These are phyloP conservation scores for Cossypha dichroa DNA, from an alignment of 2,797 vertebrate genomes.

Conservation along the genomic window DNA sequence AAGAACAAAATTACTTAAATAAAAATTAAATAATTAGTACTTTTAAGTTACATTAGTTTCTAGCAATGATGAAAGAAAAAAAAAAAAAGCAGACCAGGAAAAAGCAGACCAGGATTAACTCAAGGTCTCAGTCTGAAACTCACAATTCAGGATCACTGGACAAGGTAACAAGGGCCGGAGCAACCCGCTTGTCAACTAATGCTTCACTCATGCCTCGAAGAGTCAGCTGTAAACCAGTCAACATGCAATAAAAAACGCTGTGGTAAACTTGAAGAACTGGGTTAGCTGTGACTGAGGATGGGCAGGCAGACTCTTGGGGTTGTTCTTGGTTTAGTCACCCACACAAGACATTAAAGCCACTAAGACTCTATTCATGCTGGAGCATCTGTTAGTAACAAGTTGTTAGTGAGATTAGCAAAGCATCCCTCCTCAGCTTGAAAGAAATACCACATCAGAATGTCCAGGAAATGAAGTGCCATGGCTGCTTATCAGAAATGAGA, in stretches of 20 bases:
- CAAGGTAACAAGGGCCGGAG: slow-evolving; percentile 99
- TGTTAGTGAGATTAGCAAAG: slow-evolving; percentile 77
- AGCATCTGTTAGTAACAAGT: slow-evolving; percentile 64
- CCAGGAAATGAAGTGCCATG: fast-evolving
- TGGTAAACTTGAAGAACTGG: slow-evolving; percentile 79
- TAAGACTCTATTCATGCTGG: slow-evolving; percentile 69
- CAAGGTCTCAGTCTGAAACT: slow-evolving; percentile 87
- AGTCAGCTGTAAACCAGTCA: slow-evolving; percentile 97
- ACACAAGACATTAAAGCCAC: slow-evolving; percentile 64
- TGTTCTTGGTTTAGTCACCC: slow-evolving; percentile 73
- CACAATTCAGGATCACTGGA: slow-evolving; percentile 99
- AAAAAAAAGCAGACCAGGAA: slow-evolving; percentile 72
- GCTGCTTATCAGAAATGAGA: background rate
- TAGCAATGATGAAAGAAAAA: slow-evolving; percentile 65
- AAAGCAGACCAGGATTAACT: slow-evolving; percentile 76
- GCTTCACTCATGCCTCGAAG: slow-evolving; percentile 99
- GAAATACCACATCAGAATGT: slow-evolving; percentile 77
- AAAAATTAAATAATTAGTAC: slow-evolving; percentile 71
- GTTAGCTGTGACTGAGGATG: slow-evolving; percentile 83
- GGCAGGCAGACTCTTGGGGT: slow-evolving; percentile 76
- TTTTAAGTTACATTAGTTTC: slow-evolving; percentile 77
- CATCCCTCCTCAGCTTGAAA: slow-evolving; percentile 79
- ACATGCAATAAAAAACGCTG: slow-evolving; percentile 84
- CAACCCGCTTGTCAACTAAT: slow-evolving; percentile 99
- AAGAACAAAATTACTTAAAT: background rate